A percentile compares a stretch with the other conserved stretches of the same genome.
These are phyloP conservation scores for Astropecten irregularis DNA, from an alignment of 53 echinoderm and acorn worm species.

Conservation along the genomic window DNA sequence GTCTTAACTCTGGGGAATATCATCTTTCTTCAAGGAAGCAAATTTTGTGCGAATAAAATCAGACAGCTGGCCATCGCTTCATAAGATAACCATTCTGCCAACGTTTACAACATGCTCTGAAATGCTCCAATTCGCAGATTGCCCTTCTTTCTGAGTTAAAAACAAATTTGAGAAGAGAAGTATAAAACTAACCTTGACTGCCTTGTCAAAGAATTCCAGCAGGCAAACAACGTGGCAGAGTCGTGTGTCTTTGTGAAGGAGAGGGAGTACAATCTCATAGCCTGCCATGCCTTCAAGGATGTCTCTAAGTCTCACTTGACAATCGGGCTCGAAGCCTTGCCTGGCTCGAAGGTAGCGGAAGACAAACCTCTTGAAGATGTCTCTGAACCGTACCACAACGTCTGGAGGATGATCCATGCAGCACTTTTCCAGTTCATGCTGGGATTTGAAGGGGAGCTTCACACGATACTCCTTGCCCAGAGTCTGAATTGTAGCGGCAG, in stretches of 20 bases:
- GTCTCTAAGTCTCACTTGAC: slow-evolving; percentile 24
- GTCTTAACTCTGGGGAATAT: too few relatives aligned
- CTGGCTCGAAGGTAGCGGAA: slow-evolving; percentile 53
- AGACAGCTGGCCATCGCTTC: too few relatives aligned
- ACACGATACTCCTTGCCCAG: slow-evolving; percentile 30
- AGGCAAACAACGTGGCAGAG: slow-evolving; percentile 50
- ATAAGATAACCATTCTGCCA: too few relatives aligned
- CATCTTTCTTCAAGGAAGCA: too few relatives aligned
- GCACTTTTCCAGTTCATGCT: slow-evolving; percentile 25
- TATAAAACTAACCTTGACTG: slow-evolving; percentile 29
- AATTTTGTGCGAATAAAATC: too few relatives aligned
- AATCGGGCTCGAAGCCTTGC: not conserved
- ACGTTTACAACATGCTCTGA: too few relatives aligned
- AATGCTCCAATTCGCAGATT: too few relatives aligned
- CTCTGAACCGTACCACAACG: slow-evolving; percentile 10
- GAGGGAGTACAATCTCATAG: slow-evolving; percentile 7
- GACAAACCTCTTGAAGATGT: slow-evolving; percentile 48
- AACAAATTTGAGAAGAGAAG: too few relatives aligned
- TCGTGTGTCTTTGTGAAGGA: slow-evolving; percentile 25
- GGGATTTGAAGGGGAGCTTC: slow-evolving; percentile 13
- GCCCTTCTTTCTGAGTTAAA: too few relatives aligned
- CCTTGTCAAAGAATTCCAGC: slow-evolving; percentile 50
- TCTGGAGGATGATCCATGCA: not conserved
- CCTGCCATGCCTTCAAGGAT: slow-evolving; percentile 3
- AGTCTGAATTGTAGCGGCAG: slow-evolving; percentile 32